Base-by-base conservation (phyloP, 1,140 invertebrate genomes). In the Lordiphosa stackelbergi region DNA sequence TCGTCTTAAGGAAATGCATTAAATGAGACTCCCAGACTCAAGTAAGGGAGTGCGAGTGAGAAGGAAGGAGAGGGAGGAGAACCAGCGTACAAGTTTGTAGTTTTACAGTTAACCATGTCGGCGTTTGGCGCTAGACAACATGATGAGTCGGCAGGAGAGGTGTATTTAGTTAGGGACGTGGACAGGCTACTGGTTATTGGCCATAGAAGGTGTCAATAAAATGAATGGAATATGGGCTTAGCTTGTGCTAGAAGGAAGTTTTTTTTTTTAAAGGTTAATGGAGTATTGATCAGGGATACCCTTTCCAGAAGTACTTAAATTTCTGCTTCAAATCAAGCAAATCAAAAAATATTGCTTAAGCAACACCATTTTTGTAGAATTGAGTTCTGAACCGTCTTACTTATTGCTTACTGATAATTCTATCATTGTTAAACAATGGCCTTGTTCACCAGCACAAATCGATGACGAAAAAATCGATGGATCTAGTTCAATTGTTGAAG, bases 1-100 rank as follows among this genome's bases (percentile, higher is more conserved):
- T 63, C 75, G 75, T 79, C 74, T 79, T 81, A 79, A 79, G 74
- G 75, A 79, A 79, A 79, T 61, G 75, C 77, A 79, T 79, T 79
- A 79, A 71, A 71, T 74, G 58, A 66, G 70, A 70, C 75, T 60
- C 12, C 64, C 64, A 49, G 47, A 52, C 49, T 54, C 10, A 45
- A n/a, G 19, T 41, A 43, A 22, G 13, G 31, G 31, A 35, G 28
- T 19, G 36, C 37, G 16, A 12, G 19, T 5, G 10, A 19, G 48
- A 40, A 8, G 22, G 36, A 52, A 4, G 36, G 22, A 38, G 48
- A 37, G n/a, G n/a, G 41, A 13, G 19, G 37, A 19, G 28, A 8
- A 22, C 35, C 22, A 16, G 35, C 24, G 52, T 36, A 47, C 57
- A 68, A 68, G 54, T 61, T 65, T 54, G 57, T 57, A 69, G 42